Percentiles rank a stretch among this genome's conserved stretches.
phyloP scores from a whole-genome alignment of 1,140 invertebrate genomes.

The Drosophila teissieri region DNA sequence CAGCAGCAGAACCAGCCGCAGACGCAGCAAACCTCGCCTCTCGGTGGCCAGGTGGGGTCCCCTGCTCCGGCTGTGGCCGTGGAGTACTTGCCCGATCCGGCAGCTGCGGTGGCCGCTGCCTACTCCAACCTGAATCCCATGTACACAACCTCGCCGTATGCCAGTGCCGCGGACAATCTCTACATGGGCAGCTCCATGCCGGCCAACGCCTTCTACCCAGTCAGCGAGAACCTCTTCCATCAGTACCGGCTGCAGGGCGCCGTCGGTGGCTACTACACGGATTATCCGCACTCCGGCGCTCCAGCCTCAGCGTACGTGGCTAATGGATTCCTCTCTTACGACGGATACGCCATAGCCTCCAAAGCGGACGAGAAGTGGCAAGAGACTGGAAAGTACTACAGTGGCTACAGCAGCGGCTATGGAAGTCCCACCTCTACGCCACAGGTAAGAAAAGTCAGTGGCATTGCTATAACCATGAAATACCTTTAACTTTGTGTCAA shows the following conservation, averaged over 20 bases:
- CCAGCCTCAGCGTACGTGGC: constrained; percentile 88
- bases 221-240: constrained; percentile 93
- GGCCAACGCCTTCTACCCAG: constrained; percentile 90
- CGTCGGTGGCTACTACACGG: constrained; percentile 89
- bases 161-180: constrained; percentile 87
- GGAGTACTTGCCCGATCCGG: constrained; percentile 88
- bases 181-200: constrained; percentile 89
- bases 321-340: constrained; percentile 89
- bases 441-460: constrained; percentile 56
- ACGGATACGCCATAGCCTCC: constrained; percentile 81
- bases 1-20: constrained; percentile 86
- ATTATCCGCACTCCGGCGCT: constrained; percentile 87
- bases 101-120: constrained; percentile 89
- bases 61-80: constrained; percentile 86
- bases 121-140: constrained; percentile 94
- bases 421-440: constrained; percentile 83
- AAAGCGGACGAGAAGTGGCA: constrained; percentile 84
- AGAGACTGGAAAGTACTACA: constrained; percentile 83
- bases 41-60: constrained; percentile 84
- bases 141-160: constrained; percentile 87
- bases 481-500: no score
- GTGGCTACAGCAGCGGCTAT: constrained; percentile 80
- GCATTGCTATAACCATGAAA: no score
- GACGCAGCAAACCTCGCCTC: constrained; percentile 76
- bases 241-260: constrained; percentile 91